phyloP scores from a whole-genome alignment of 2,888 invertebrate genomes.

The Agapetus fuscipes region DNA sequence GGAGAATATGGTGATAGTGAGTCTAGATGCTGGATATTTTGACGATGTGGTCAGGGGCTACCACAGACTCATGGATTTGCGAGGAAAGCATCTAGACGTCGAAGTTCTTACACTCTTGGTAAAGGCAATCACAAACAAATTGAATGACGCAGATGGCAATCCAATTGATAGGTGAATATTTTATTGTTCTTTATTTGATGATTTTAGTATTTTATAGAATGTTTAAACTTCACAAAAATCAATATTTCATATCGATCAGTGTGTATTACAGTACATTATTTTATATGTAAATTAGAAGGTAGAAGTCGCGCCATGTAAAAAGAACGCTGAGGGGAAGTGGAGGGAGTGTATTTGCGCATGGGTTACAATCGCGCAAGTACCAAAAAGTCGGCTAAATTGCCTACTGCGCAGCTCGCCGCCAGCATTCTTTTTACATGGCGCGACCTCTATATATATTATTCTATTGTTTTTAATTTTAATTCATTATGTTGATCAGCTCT shows the following conservation, averaged over 20 bases:
- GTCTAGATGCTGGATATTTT: constrained; percentile 78
- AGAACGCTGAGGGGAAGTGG: no score
- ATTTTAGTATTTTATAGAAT: neutral
- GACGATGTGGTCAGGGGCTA: constrained; percentile 78
- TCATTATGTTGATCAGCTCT: no score
- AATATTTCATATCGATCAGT: neutral
- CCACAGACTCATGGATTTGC: constrained; percentile 78
- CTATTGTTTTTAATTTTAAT: no score
- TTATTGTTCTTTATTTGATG: constrained; percentile 15
- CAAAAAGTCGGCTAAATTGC: no score
- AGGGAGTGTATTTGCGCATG: no score
- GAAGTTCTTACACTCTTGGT: constrained; percentile 66
- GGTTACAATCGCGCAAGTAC: no score
- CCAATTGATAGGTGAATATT: constrained; percentile 28
- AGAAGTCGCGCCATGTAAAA: no score
- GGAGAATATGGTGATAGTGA: constrained; percentile 89
- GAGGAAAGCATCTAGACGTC: constrained; percentile 65
- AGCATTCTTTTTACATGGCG: no score
- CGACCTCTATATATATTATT: no score
- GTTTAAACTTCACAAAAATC: neutral
- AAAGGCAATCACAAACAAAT: constrained; percentile 55
- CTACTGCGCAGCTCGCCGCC: no score
- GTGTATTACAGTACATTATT: no score
- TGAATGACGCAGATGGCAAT: constrained; percentile 51
- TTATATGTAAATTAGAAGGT: no score